A percentile compares a stretch with the other conserved stretches of the same genome.
phyloP scores from a whole-genome alignment of 2,113 vertebrate species.

The Eubucco bourcierii region DNA sequence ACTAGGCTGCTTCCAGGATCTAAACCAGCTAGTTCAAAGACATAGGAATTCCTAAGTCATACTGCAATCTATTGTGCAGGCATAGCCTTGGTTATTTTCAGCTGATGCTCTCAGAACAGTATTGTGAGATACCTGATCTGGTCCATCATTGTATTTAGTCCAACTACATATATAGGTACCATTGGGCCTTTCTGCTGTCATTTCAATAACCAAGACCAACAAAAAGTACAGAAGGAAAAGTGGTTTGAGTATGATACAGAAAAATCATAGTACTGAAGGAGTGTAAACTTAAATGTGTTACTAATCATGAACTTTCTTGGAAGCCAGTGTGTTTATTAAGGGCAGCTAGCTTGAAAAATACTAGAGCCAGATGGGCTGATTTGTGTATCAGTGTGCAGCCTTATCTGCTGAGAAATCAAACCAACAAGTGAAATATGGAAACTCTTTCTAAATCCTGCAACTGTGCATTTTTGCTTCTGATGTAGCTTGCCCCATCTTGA shows the following conservation, averaged over 20 bases:
- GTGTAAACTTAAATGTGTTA: slow-evolving; percentile 36
- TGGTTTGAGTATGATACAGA: neutral
- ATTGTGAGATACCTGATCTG: neutral
- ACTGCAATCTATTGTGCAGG: neutral
- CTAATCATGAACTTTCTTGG: slow-evolving; percentile 33
- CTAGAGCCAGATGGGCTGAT: slow-evolving; percentile 41
- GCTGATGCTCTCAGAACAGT: neutral
- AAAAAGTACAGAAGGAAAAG: neutral
- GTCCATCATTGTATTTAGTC: neutral
- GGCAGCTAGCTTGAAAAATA: slow-evolving; percentile 25
- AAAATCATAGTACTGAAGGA: neutral
- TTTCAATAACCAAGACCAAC: neutral
- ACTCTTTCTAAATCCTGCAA: neutral
- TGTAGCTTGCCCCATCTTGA: neutral
- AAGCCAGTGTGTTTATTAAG: neutral
- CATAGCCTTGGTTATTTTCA: neutral
- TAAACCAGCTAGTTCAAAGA: neutral
- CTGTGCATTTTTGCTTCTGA: neutral
- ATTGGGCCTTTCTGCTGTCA: neutral
- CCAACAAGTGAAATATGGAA: neutral
- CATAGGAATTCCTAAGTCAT: neutral
- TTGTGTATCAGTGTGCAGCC: neutral
- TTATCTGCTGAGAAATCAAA: slow-evolving; percentile 46
- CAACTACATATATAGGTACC: neutral
- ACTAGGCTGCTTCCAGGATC: neutral